Evolutionary conservation across 2,888 invertebrate species (phyloP), one percentile per base, ranked within the genome.

Genomic region (Cheilosia impressa): DNA sequence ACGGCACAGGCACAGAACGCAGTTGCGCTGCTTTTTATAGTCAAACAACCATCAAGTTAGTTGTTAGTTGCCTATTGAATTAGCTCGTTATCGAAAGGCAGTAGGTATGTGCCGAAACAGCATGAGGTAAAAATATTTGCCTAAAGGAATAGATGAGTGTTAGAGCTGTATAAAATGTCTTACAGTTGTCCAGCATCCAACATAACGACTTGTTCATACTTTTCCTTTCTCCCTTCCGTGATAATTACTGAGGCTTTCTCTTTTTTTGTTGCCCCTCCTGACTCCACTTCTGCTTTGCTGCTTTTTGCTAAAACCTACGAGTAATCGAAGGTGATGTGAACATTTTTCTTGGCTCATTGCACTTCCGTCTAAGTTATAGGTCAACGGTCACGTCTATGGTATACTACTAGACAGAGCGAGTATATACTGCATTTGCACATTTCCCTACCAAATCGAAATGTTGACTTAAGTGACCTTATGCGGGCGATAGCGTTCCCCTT

Each of bases 201-300:
- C 41, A 38, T 22, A 41, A 66, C n/a, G 41, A 50, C 22, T 17
- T 19, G 22, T 38, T 38, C 1, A 58, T 50, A 76, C 76, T 53
- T 75, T 58, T 75, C 58, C 65, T 66, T 75, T 68, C 66, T 52
- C 50, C 60, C 7, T 34, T 22, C 38, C 15, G 76, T 45, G 52
- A n/a, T 76, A 58, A 58, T 76, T 66, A 66, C 22, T 22, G 38
- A 5, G 34, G 52, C 76, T 76, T 76, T 76, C 76, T 68, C 66
- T 60, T 43, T 31, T 43, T 60, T 31, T 68, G 1, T 31, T 55
- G 27, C 43, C 27, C 43, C 43, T 58, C 27, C 34, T 38, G 50
- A 17, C 22, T 17, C n/a, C 10, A 17, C 52, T 24, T 72, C 19
- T 45, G 53, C n/a, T 6, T 27, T 1, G 27, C 27, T 27, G 1